Evolutionary conservation across 2,113 vertebrate species (phyloP), one percentile per base, ranked within the genome.

Genomic region (Phylloscopus whistleri): DNA sequence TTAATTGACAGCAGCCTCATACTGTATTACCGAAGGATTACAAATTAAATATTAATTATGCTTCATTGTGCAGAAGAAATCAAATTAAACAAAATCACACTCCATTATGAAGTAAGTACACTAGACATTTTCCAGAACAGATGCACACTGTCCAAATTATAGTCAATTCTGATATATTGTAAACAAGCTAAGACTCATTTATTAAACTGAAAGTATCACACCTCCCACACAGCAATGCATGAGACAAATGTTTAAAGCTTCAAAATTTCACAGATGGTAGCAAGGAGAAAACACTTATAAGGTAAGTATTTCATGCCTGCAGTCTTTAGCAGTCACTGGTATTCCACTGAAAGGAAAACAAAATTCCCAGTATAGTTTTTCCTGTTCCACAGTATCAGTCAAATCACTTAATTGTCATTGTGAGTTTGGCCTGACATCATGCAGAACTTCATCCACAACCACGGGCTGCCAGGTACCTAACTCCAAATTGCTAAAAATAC

Each of bases 11-110:
- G 77, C 63, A 91, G 88, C 69, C 82, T 93, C 91, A 81, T 87
- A 78, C 21, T 92, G 85, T 85, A 96, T 93, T 93, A 95, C 66
- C 8, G 7, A 93, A 95, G 93, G 93, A 97, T 94, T 96, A 89
- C 85, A 96, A 95, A 97, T 97, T 96, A 97, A 97, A 97, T 93
- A 92, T 95, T 97, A 94, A 97, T 96, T 95, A 96, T 43, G 52
- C 76, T 95, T 94, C 87, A 95, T 85, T 96, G 89, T 96, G 87
- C 93, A 92, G 74, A 72, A 95, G 87, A 95, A 93, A 96, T 91
- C 81, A 90, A 93, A 84, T 93, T 94, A 97, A 97, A 97, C 56
- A 94, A 78, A 89, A 95, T 95, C 91, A 95, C 82, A 91, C 76
- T 94, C 69, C 87, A 96, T 96, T 95, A 96, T 87, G 69, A 94